phyloP scores from a whole-genome alignment of 2,113 vertebrate species.

The Tylochromis polylepis region DNA sequence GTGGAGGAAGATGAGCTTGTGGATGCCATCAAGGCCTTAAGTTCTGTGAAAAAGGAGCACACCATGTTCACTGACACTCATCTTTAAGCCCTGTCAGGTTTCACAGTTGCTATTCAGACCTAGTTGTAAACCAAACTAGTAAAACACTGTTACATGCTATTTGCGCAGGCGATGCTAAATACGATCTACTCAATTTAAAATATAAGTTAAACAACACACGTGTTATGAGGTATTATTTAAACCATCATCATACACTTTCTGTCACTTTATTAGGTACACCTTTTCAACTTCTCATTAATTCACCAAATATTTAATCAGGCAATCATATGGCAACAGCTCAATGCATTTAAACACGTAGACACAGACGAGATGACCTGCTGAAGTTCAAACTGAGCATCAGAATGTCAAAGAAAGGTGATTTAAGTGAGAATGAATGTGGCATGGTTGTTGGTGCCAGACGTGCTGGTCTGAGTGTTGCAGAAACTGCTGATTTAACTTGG shows the following conservation, averaged over 20 bases:
- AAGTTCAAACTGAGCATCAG: background rate
- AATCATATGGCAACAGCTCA: background rate
- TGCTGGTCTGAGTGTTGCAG: background rate
- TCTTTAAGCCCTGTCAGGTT: constrained; percentile 32
- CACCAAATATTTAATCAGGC: background rate
- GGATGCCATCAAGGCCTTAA: constrained; percentile 86
- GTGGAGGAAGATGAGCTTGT: constrained; percentile 86
- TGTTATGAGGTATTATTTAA: background rate
- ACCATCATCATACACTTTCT: background rate
- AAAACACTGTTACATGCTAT: background rate
- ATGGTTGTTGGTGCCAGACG: background rate
- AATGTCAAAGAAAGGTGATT: background rate
- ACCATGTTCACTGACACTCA: constrained; percentile 84
- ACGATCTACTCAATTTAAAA: background rate
- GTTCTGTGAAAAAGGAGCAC: constrained; percentile 85
- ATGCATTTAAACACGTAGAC: background rate
- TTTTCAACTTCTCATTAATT: background rate
- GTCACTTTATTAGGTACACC: background rate
- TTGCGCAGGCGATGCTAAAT: background rate
- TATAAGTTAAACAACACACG: background rate
- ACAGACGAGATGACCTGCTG: background rate
- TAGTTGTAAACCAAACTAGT: background rate
- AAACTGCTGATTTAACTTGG: background rate
- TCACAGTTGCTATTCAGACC: background rate
- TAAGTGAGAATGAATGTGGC: background rate